Conservation (phyloP, 2,797 vertebrate genomes). For the Dicrostonyx torquatus region DNA sequence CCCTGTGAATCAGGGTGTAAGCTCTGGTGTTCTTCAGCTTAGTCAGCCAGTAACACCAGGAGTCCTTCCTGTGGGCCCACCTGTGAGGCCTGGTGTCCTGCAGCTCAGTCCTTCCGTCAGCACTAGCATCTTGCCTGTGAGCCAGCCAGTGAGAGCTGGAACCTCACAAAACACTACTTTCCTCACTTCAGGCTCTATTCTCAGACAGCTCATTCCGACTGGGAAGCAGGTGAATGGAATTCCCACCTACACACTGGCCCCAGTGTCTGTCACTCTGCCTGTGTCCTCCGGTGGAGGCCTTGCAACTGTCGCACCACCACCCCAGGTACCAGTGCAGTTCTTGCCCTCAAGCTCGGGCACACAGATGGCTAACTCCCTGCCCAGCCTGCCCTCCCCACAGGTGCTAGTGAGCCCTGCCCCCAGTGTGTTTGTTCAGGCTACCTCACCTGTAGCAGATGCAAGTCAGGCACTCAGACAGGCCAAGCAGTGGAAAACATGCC, state of each 20-base stretch:
- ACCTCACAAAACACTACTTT: constrained; percentile 90
- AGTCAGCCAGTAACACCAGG: constrained; percentile 83
- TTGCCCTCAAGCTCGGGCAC: constrained; percentile 86
- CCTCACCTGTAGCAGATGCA: constrained; percentile 51
- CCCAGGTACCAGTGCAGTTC: constrained; percentile 87
- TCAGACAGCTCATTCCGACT: constrained; percentile 95
- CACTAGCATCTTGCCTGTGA: constrained; percentile 82
- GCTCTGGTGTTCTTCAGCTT: constrained; percentile 82
- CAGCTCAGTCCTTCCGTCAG: constrained; percentile 87
- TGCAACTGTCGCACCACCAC: constrained; percentile 83
- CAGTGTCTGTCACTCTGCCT: constrained; percentile 90
- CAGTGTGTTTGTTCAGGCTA: constrained; percentile 73
- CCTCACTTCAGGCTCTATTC: constrained; percentile 92
- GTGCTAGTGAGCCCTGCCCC: constrained; percentile 77
- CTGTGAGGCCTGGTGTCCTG: constrained; percentile 83
- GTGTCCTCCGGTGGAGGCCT: constrained; percentile 84
- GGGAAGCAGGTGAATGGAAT: constrained; percentile 96
- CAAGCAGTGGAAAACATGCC: constrained; percentile 98
- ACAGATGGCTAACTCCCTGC: constrained; percentile 84
- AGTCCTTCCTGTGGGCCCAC: constrained; percentile 83
- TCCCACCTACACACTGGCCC: constrained; percentile 95
- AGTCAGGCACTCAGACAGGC: constrained; percentile 86
- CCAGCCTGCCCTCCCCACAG: constrained; percentile 80
- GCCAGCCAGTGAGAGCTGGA: constrained; percentile 74
- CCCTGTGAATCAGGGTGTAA: constrained; percentile 67